phyloP scores from a whole-genome alignment of 2,113 vertebrate species.

The Emydocephalus ijimae region DNA sequence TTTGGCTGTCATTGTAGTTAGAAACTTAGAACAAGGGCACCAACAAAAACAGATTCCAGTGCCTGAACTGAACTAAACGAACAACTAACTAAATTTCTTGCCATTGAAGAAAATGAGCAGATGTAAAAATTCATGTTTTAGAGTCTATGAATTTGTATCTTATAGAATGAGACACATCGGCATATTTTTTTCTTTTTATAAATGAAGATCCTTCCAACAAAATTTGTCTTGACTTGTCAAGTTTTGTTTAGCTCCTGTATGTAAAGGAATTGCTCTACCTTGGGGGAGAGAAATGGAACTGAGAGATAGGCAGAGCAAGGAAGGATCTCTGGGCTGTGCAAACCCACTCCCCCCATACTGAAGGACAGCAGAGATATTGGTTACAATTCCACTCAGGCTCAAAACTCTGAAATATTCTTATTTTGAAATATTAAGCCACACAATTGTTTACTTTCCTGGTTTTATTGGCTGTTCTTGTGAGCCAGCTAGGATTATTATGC shows the following conservation, averaged over 20 bases:
- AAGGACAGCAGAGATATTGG: background rate
- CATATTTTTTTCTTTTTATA: background rate
- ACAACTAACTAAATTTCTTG: background rate
- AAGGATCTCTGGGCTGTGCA: rapidly evolving
- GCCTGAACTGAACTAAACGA: background rate
- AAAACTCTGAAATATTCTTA: background rate
- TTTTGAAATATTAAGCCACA: background rate
- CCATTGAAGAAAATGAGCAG: background rate
- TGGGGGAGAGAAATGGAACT: too few relatives aligned
- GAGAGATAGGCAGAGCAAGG: background rate
- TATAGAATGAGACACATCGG: too few relatives aligned
- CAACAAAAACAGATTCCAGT: background rate
- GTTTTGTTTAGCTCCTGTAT: background rate
- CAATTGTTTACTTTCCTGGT: background rate
- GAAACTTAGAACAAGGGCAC: background rate
- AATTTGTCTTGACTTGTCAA: background rate
- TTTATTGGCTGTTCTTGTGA: background rate
- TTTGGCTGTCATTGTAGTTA: background rate
- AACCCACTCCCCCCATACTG: background rate
- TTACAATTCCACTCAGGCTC: too few relatives aligned
- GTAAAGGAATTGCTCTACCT: background rate
- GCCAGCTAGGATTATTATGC: background rate
- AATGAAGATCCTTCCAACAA: background rate
- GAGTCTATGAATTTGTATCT: background rate
- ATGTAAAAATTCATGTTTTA: background rate